Base-by-base conservation (phyloP, 2,888 invertebrate genomes). In the Adelphocoris suturalis region DNA sequence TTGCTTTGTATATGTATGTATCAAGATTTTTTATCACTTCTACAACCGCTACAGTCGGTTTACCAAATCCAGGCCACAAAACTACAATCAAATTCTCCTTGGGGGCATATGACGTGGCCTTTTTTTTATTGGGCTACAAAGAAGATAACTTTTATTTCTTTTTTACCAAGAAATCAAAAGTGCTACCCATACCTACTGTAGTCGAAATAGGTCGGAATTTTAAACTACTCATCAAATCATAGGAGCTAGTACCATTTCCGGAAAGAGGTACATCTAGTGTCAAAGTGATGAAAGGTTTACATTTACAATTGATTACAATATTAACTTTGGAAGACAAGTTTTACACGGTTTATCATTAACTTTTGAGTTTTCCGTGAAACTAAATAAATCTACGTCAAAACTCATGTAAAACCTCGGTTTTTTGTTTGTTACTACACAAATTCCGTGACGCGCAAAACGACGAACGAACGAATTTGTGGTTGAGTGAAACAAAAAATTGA, bases 191-290 rank as follows among this genome's bases (percentile, higher is more conserved):
- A 80, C 88, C 88, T 88, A 88, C 88, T 88, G 88, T 88, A 88
- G 88, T 88, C 88, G 88, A 88, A 88, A 88, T 88, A 88, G 88
- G 88, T 52, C n/a, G 88, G 88, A 68, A 19, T 75, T 61, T 57
- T 85, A 19, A 12, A 19, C 23, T 52, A 82, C 47, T 48, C 82
- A 23, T 52, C 48, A 80, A 80, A 48, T 52, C 27, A 82, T 19
- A 27, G 82, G 47, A 52, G 47, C 82, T 82, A 82, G 48, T 48
- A 82, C 46, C 46, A 28, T 11, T 80, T 80, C 37, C 23, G 46
- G 78, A 46, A 13, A 13, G 16, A 80, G 80, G 80, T 80, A 80
- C 48, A 52, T 82, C 52, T 82, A 82, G 82, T 48, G 82, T 48
- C 52, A 55, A 82, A 47, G 68, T 68, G 47, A 82, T 82, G 82